Conservation (phyloP, 2,888 invertebrate genomes). For the Hyppa rectilinea region DNA sequence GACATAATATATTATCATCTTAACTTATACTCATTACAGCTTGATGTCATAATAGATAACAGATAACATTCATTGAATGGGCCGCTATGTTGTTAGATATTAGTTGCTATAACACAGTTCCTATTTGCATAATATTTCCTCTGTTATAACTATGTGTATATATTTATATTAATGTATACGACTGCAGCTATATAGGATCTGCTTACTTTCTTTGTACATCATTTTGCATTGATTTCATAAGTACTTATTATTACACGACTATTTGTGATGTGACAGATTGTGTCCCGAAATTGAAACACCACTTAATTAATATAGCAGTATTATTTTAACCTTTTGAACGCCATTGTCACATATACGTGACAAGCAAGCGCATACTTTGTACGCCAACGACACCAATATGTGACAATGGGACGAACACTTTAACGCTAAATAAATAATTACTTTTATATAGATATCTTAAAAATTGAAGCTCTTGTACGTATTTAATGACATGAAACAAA, state of each 20-base stretch:
- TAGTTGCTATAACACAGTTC: neutral
- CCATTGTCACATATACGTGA: too few relatives aligned
- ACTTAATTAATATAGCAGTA: too few relatives aligned
- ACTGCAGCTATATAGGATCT: too few relatives aligned
- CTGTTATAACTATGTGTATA: neutral
- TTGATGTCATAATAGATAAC: slow-evolving; percentile 24
- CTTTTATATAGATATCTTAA: too few relatives aligned
- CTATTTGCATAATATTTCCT: slow-evolving; percentile 12
- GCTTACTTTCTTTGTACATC: neutral
- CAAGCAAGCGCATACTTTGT: too few relatives aligned
- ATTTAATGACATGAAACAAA: too few relatives aligned
- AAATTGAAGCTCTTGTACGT: too few relatives aligned
- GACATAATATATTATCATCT: slow-evolving; percentile 14
- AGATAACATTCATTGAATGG: slow-evolving; percentile 29
- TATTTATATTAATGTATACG: neutral
- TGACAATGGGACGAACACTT: too few relatives aligned
- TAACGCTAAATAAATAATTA: too few relatives aligned
- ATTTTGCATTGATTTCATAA: neutral
- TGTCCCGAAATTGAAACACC: too few relatives aligned
- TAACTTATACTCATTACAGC: slow-evolving; percentile 9
- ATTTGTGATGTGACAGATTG: neutral
- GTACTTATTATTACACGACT: neutral
- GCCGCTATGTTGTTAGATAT: slow-evolving; percentile 15
- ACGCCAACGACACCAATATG: too few relatives aligned
- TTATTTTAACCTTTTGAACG: too few relatives aligned